Evolutionary conservation across 2,113 vertebrate species (phyloP).

Genomic region (Acrocephalus kingi): DNA sequence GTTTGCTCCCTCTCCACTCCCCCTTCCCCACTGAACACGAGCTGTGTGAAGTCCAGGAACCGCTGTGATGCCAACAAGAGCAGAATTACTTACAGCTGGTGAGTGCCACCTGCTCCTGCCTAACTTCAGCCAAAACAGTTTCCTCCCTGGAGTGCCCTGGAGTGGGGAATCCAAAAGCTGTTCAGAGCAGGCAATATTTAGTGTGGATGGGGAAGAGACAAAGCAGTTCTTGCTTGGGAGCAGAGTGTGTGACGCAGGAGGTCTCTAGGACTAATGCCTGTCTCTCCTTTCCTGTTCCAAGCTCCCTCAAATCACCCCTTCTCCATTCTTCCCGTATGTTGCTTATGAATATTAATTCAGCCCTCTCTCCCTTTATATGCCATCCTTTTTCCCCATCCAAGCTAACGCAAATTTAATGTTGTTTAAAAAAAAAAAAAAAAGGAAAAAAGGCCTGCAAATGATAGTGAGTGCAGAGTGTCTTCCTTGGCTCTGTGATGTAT

Average conservation of each 20-base stretch:
- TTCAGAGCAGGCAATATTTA: neutral
- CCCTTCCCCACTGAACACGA: slow-evolving; percentile 1
- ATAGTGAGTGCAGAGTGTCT: neutral
- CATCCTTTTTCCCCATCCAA: neutral
- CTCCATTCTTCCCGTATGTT: neutral
- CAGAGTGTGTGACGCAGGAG: neutral
- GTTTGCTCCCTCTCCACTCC: neutral
- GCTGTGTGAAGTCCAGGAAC: slow-evolving; percentile 37
- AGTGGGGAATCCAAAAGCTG: slow-evolving; percentile 55
- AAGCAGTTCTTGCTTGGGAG: neutral
- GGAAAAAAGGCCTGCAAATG: neutral
- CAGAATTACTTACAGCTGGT: slow-evolving; percentile 71
- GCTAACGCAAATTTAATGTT: slow-evolving; percentile 35
- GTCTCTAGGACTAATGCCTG: neutral
- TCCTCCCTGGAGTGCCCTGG: slow-evolving; percentile 44
- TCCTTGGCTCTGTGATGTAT: neutral
- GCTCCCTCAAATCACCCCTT: neutral
- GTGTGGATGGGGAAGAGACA: neutral
- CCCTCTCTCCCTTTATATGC: neutral
- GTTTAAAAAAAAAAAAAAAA: neutral
- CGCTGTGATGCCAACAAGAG: slow-evolving; percentile 33
- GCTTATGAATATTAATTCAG: slow-evolving; percentile 48
- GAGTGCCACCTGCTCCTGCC: slow-evolving; percentile 70
- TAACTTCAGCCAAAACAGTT: slow-evolving; percentile 59
- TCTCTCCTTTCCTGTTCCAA: neutral